phyloP scores from a whole-genome alignment of 2,888 invertebrate species.

The Nematopogon swammerdamellus region DNA sequence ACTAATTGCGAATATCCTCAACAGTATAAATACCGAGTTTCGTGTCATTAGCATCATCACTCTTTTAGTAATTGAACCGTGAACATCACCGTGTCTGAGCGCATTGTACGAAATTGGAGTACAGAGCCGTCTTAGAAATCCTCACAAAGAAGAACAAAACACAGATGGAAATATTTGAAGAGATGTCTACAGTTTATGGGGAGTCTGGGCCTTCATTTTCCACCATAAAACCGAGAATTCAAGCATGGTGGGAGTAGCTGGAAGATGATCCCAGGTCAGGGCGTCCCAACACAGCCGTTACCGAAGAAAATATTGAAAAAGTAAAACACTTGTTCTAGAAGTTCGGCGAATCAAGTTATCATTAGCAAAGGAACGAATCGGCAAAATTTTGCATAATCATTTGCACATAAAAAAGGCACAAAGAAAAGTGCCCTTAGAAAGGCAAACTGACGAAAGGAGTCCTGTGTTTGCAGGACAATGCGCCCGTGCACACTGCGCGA shows the following conservation, averaged over 20 bases:
- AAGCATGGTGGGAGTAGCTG: conserved; percentile 4
- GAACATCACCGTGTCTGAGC: conserved; percentile 5
- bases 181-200: conserved; percentile 6
- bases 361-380: too few species aligned
- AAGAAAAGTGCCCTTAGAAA: too few species aligned
- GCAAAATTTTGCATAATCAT: too few species aligned
- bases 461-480: conserved; percentile 3
- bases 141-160: conserved; percentile 7
- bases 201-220: conserved; percentile 4
- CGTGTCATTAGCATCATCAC: conserved; percentile 5
- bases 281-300: conserved; percentile 7
- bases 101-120: conserved; percentile 2
- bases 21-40: conserved; percentile 5
- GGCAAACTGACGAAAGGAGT: too few species aligned
- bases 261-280: conserved; percentile 7
- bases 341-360: too few species aligned
- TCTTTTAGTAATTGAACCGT: conserved; percentile 5
- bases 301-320: conserved; percentile 2
- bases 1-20: conserved; percentile 3
- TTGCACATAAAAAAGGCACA: too few species aligned
- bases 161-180: conserved; percentile 6
- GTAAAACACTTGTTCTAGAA: too few species aligned
- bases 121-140: conserved; percentile 6
- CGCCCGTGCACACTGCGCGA: conserved; percentile 4
- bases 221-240: conserved; percentile 6